Percentiles rank a stretch among this genome's conserved stretches.
These are phyloP conservation scores for Taurulus bubalis DNA, from an alignment of 2,113 vertebrate genomes.

Conservation along the genomic window DNA sequence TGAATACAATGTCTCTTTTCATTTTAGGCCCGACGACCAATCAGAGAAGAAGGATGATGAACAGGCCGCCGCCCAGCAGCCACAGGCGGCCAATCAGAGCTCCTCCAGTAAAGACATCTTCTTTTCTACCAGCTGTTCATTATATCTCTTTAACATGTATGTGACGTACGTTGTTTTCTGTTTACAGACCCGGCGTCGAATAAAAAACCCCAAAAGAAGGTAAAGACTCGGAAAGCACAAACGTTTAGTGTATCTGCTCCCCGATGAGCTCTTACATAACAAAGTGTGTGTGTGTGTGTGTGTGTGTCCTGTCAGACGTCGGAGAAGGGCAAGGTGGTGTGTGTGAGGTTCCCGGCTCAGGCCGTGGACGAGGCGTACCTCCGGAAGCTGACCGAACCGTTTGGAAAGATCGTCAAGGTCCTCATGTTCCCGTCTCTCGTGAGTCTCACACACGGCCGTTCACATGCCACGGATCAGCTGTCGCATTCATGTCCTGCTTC, in stretches of 20 bases:
- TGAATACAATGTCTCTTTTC: not conserved
- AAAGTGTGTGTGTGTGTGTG: slow-evolving; percentile 2
- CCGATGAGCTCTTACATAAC: not conserved
- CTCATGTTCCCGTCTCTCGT: slow-evolving; percentile 78
- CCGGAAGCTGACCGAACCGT: slow-evolving; percentile 67
- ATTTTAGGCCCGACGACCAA: slow-evolving; percentile 37
- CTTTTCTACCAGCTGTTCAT: not conserved
- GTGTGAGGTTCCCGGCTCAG: slow-evolving; percentile 72
- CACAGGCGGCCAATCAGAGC: slow-evolving; percentile 12
- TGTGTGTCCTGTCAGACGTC: slow-evolving; percentile 19
- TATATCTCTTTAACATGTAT: too few relatives aligned
- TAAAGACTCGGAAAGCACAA: not conserved
- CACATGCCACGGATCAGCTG: not conserved
- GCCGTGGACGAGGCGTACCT: slow-evolving; percentile 72
- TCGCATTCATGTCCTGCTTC: not conserved
- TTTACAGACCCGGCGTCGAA: not conserved
- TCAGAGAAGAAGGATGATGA: slow-evolving; percentile 24
- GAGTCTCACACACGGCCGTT: slow-evolving; percentile 29
- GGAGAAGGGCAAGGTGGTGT: slow-evolving; percentile 72
- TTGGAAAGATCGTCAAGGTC: slow-evolving; percentile 74
- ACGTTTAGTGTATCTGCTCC: not conserved
- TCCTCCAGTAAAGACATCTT: slow-evolving; percentile 24
- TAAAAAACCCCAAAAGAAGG: not conserved
- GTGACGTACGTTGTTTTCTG: not conserved
- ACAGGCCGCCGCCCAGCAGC: not conserved